These are phyloP conservation scores for Mythimna vitellina DNA, from an alignment of 2,888 invertebrate genomes.

Conservation along the genomic window DNA sequence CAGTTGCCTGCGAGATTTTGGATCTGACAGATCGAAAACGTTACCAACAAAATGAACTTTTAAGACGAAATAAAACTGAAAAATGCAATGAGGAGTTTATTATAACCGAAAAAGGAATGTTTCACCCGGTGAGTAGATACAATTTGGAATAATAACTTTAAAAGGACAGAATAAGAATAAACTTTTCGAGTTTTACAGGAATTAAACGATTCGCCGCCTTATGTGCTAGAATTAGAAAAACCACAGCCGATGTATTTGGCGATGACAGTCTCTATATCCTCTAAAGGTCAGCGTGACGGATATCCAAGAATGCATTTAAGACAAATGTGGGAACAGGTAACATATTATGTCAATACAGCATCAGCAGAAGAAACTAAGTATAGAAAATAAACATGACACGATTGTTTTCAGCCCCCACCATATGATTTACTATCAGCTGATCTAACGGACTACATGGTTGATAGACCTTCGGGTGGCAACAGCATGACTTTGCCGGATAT, in stretches of 20 bases:
- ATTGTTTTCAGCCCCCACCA: constrained; percentile 78
- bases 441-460: constrained; percentile 61
- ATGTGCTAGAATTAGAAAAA: constrained; percentile 80
- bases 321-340: constrained; percentile 87
- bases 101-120: constrained; percentile 83
- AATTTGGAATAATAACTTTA: not conserved
- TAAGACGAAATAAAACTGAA: constrained; percentile 80
- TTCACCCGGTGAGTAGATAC: constrained; percentile 76
- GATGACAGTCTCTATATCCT: constrained; percentile 82
- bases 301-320: constrained; percentile 81
- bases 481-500: constrained; percentile 80
- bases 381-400: not conserved
- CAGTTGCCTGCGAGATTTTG: constrained; percentile 84
- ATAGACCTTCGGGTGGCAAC: constrained; percentile 71
- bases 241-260: constrained; percentile 83
- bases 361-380: not conserved
- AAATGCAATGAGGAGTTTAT: constrained; percentile 86
- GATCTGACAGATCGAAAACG: constrained; percentile 82
- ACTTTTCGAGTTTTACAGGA: constrained; percentile 70
- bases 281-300: constrained; percentile 86
- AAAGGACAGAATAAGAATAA: constrained; percentile 15
- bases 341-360: not conserved
- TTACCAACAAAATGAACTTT: constrained; percentile 82
- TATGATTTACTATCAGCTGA: constrained; percentile 83
- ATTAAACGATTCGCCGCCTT: constrained; percentile 85